Base-by-base conservation (phyloP, 2,113 vertebrate genomes). In the Mungos mungo region DNA sequence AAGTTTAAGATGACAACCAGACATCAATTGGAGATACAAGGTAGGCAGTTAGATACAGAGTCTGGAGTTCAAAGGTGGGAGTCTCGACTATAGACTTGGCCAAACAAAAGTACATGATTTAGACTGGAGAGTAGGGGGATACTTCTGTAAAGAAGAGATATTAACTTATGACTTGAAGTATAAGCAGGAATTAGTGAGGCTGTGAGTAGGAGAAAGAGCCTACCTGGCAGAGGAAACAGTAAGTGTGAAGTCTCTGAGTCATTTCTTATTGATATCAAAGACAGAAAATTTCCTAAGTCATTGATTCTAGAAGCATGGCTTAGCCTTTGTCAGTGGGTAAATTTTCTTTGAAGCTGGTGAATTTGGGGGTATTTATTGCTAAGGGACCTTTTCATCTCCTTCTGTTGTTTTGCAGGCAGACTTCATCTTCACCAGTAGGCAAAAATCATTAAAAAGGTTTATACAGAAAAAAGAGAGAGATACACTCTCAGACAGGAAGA, bases 181-280 rank as follows among this genome's bases (percentile, higher is more conserved):
- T 54, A 35, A 94, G 57, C 8, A 88, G 31, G 25, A 93, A 41
- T 85, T 81, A 68, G 21, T 68, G 13, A 79, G 50, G 13, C 76
- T 35, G 8, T 57, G 72, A 52, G 15, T 47, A 69, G n/a, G 82
- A 63, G 9, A 50, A 18, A 35, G 60, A 94, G 57, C 31, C 31
- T 94, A 87, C 38, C 12, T 29, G 25, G 16, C 18, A 71, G 27
- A 65, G 45, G 86, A 5, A 94, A 83, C 13, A 87, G 2, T 45
- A 80, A 47, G 60, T 79, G 7, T 74, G 76, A 96, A 5, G 6
- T 80, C 35, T 96, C 52, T 63, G 27, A 92, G 21, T 87, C 31
- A 79, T 88, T 96, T 95, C 21, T 96, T 93, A 82, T 9, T 77
- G 81, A 85, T 74, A 38, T 88, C n/a, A 86, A 77, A 82, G 52